These are phyloP conservation scores for Pionites leucogaster DNA, from an alignment of 2,113 vertebrate genomes.

Conservation along the genomic window DNA sequence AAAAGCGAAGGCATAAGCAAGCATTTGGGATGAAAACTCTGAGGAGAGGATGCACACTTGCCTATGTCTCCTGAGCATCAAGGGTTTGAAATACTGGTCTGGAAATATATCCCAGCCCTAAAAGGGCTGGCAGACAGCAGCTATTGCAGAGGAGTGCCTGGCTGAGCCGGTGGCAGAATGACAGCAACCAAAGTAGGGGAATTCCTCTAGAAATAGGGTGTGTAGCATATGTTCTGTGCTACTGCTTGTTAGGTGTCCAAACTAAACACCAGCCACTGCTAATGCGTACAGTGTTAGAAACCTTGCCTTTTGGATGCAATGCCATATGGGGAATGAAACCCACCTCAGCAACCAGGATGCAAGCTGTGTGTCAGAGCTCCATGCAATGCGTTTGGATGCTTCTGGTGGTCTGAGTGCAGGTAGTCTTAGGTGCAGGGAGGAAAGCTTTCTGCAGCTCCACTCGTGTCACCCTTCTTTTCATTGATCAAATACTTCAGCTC, in stretches of 20 bases:
- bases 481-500: background rate
- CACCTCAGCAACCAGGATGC: rapidly evolving
- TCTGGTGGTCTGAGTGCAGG: background rate
- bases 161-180: background rate
- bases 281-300: background rate
- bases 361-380: no score
- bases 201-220: background rate
- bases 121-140: background rate
- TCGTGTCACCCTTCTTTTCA: background rate
- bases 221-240: rapidly evolving
- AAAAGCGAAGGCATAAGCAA: background rate
- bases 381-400: background rate
- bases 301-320: no score
- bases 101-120: background rate
- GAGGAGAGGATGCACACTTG: background rate
- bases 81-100: background rate
- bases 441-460: background rate
- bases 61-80: rapidly evolving
- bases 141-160: rapidly evolving
- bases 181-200: background rate
- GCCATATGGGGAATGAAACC: background rate
- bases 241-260: background rate
- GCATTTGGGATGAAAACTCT: background rate
- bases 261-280: background rate
- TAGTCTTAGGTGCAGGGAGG: no score